Conservation (phyloP, 2,888 invertebrate species). For the Pyralis farinalis region DNA sequence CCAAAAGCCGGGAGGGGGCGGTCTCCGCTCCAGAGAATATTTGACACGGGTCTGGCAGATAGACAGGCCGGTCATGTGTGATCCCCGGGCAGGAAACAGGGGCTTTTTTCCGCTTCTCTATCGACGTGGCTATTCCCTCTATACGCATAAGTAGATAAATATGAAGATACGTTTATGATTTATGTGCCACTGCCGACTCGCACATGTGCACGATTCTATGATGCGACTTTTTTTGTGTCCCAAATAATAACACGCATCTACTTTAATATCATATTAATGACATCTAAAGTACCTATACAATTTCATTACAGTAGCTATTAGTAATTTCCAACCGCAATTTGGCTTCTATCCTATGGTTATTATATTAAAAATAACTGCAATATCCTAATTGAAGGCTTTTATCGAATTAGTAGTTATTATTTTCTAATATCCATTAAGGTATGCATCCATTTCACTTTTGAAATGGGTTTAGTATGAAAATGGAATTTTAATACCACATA, state of each 20-base stretch:
- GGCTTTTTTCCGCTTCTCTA: constrained; percentile 74
- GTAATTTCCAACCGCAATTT: constrained; percentile 19
- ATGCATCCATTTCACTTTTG: constrained; percentile 60
- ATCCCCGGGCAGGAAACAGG: constrained; percentile 77
- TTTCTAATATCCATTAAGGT: constrained; percentile 35
- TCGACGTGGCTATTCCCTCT: constrained; percentile 65
- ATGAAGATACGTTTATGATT: constrained; percentile 76
- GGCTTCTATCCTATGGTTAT: constrained; percentile 34
- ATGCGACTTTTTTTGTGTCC: constrained; percentile 55
- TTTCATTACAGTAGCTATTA: constrained; percentile 21
- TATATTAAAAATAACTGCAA: constrained; percentile 22
- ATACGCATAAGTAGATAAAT: constrained; percentile 48
- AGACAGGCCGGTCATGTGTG: constrained; percentile 81
- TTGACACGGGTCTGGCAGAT: constrained; percentile 82
- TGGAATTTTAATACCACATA: constrained; percentile 77
- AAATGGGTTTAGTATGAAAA: constrained; percentile 56
- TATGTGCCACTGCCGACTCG: constrained; percentile 59
- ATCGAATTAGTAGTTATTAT: constrained; percentile 43
- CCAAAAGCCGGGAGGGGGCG: constrained; percentile 58
- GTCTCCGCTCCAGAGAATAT: constrained; percentile 80
- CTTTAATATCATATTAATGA: constrained; percentile 50
- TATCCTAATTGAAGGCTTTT: constrained; percentile 29
- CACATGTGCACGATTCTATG: constrained; percentile 72
- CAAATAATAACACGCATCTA: constrained; percentile 51
- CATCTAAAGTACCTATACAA: constrained; percentile 41